Conservation (phyloP, 1,140 invertebrate species). For the Drosophila lini region DNA sequence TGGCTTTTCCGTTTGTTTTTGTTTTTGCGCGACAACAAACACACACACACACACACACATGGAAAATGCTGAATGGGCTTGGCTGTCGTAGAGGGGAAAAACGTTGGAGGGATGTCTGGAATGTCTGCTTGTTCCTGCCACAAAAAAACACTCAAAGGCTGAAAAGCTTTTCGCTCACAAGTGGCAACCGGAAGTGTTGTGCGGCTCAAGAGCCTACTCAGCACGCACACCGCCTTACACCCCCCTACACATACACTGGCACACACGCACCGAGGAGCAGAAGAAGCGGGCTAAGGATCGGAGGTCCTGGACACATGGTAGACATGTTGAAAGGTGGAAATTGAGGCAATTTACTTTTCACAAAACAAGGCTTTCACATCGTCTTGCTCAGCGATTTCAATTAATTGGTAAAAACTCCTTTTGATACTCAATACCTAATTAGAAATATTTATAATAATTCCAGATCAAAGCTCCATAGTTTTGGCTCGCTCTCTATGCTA, state of each 20-base stretch:
- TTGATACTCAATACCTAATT: too few relatives aligned
- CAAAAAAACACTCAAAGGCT: slow-evolving; percentile 73
- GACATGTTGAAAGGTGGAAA: slow-evolving; percentile 82
- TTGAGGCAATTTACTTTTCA: slow-evolving; percentile 73
- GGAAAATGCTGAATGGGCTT: slow-evolving; percentile 5
- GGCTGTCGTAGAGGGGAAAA: neutral
- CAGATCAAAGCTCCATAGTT: neutral
- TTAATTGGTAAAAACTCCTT: neutral
- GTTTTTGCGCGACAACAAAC: slow-evolving; percentile 31
- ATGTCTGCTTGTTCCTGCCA: slow-evolving; percentile 59
- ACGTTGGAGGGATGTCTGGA: slow-evolving; percentile 25
- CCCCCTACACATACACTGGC: neutral
- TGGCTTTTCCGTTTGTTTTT: slow-evolving; percentile 14
- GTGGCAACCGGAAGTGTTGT: slow-evolving; percentile 82
- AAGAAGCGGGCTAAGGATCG: neutral
- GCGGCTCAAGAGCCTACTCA: slow-evolving; percentile 75
- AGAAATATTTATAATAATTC: neutral
- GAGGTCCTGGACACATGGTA: slow-evolving; percentile 50
- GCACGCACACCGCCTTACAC: slow-evolving; percentile 42
- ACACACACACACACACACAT: slow-evolving; percentile 11
- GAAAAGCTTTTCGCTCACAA: slow-evolving; percentile 79
- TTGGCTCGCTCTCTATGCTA: slow-evolving; percentile 7
- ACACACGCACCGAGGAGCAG: slow-evolving; percentile 17
- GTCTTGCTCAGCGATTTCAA: neutral
- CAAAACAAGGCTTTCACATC: slow-evolving; percentile 39